Percentiles rank a stretch among this genome's conserved stretches.
Evolutionary conservation across 2,113 vertebrate species (phyloP).

Genomic region (Poecilia latipinna): DNA sequence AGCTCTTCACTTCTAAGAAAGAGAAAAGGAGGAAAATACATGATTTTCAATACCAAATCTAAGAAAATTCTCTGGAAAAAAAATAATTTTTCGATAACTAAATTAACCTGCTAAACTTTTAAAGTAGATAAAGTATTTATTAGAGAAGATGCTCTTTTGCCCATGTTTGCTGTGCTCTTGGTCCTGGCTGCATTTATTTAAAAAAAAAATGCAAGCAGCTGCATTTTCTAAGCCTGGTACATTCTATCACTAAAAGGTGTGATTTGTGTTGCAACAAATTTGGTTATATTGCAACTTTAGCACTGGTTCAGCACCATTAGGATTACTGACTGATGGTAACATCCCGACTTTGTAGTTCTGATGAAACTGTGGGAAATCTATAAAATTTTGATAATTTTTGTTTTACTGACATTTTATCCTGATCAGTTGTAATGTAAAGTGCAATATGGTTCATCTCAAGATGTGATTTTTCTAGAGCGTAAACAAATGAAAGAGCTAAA

Average conservation of each 20-base stretch:
- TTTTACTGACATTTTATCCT: background rate
- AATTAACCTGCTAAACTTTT: conserved; percentile 13
- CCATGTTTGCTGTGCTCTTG: background rate
- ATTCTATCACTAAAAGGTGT: background rate
- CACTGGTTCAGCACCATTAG: background rate
- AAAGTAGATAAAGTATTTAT: background rate
- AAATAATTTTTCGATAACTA: background rate
- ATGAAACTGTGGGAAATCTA: background rate
- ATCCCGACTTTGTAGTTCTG: background rate
- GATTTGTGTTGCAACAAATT: background rate
- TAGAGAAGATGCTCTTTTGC: background rate
- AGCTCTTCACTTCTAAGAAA: background rate
- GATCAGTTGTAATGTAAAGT: too few species aligned
- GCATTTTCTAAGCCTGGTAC: background rate
- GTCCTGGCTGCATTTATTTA: background rate
- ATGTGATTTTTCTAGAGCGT: too few species aligned
- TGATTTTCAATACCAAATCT: background rate
- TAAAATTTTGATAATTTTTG: background rate
- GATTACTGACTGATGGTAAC: background rate
- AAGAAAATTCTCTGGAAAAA: background rate
- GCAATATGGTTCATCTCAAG: too few species aligned
- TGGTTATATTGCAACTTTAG: background rate
- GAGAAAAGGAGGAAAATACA: background rate
- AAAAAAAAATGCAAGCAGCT: background rate
- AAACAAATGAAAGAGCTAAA: too few species aligned